Conservation (phyloP, 2,888 invertebrate genomes). For the Oeneis ivallda region DNA sequence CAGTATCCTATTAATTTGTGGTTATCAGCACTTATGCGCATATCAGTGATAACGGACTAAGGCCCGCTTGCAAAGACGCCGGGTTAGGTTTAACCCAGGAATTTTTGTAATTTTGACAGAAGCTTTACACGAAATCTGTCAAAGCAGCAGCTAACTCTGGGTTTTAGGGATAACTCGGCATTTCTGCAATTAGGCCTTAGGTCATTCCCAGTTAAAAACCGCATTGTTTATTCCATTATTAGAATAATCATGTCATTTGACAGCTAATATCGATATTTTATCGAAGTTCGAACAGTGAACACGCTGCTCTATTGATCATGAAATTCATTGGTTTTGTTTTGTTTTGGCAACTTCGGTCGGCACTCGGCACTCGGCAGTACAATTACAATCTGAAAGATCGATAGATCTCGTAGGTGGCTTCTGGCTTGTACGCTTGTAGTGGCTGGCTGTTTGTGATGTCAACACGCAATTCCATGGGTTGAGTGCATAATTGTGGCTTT, state of each 20-base stretch:
- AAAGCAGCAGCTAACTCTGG: too few relatives aligned
- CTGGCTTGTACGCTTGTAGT: too few relatives aligned
- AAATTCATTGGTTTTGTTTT: constrained; percentile 33
- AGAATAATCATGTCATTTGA: constrained; percentile 7
- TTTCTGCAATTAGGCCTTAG: too few relatives aligned
- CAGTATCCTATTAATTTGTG: too few relatives aligned
- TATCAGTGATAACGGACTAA: too few relatives aligned
- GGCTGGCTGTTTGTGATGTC: constrained; percentile 68
- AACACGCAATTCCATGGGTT: constrained; percentile 53
- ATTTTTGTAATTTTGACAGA: too few relatives aligned
- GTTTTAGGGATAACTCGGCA: too few relatives aligned
- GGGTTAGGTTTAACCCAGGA: too few relatives aligned
- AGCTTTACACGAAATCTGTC: too few relatives aligned
- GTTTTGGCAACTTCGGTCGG: constrained; percentile 28
- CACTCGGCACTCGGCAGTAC: constrained; percentile 37
- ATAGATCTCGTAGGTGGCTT: constrained; percentile 54
- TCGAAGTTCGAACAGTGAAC: constrained; percentile 9
- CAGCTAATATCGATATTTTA: constrained; percentile 6
- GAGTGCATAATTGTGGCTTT: constrained; percentile 38
- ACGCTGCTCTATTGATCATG: not conserved
- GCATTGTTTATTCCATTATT: too few relatives aligned
- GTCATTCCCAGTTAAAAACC: not conserved
- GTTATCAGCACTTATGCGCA: too few relatives aligned
- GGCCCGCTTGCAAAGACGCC: too few relatives aligned
- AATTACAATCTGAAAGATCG: constrained; percentile 59